Conservation (phyloP, 2,888 invertebrate genomes). For the Carabus problematicus region DNA sequence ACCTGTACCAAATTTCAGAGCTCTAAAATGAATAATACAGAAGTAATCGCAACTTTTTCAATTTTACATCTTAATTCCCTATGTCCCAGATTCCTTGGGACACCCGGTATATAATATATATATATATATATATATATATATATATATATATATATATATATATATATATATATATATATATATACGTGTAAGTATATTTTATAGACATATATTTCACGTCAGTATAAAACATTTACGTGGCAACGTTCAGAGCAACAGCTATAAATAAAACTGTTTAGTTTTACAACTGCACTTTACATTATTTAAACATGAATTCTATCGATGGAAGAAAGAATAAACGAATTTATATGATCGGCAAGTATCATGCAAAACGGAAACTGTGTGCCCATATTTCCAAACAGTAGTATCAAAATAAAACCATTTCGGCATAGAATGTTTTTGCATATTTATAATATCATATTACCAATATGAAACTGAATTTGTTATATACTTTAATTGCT, state of each 20-base stretch:
- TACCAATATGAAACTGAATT: too few species aligned
- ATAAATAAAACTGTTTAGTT: conserved; percentile 38
- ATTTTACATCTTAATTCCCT: too few species aligned
- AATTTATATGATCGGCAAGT: conserved; percentile 26
- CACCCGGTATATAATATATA: too few species aligned
- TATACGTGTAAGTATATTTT: too few species aligned
- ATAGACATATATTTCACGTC: conserved; percentile 20
- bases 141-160: conserved; percentile 4
- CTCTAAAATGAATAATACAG: too few species aligned
- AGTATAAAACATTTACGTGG: conserved; percentile 13
- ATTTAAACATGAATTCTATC: conserved; percentile 36
- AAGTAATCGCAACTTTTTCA: too few species aligned
- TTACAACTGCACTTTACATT: conserved; percentile 36
- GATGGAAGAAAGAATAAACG: conserved; percentile 28
- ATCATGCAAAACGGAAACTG: conserved; percentile 16
- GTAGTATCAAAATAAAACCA: conserved; percentile 23
- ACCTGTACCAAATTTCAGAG: too few species aligned
- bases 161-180: conserved; percentile 1
- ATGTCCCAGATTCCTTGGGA: too few species aligned
- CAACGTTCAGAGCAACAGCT: conserved; percentile 23
- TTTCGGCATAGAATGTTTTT: too few species aligned
- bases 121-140: conserved; percentile 2
- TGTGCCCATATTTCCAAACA: conserved; percentile 17
- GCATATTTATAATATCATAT: too few species aligned
- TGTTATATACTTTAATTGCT: too few species aligned